phyloP scores from a whole-genome alignment of 2,113 vertebrate species.

The Thryonomys swinderianus region DNA sequence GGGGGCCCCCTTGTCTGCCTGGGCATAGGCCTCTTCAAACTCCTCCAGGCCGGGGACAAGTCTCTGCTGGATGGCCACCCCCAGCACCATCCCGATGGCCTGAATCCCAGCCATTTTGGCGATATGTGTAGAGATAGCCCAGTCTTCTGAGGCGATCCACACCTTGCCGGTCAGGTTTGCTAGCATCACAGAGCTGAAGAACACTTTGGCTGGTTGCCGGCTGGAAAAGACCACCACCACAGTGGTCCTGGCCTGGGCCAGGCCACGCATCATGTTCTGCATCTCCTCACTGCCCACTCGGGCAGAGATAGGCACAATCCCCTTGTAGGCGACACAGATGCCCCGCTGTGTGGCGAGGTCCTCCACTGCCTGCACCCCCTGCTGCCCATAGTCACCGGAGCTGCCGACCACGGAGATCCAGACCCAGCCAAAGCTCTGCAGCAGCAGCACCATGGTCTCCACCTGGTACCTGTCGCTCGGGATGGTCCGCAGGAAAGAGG shows the following conservation, averaged over 20 bases:
- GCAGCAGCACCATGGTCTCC: conserved; percentile 85
- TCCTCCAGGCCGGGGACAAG: conserved; percentile 79
- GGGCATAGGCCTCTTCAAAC: conserved; percentile 74
- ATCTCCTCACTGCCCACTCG: neutral
- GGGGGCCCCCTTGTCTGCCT: accelerated
- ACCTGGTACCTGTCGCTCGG: conserved; percentile 87
- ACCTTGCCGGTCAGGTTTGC: conserved; percentile 87
- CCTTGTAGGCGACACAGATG: conserved; percentile 87
- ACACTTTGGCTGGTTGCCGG: neutral
- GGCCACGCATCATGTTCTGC: conserved; percentile 72
- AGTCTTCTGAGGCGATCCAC: conserved; percentile 90
- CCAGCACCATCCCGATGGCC: conserved; percentile 86
- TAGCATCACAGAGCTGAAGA: conserved; percentile 87
- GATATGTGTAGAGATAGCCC: conserved; percentile 84
- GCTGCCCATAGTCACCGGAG: conserved; percentile 81
- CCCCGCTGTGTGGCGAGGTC: conserved; percentile 54
- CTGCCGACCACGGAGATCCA: conserved; percentile 90
- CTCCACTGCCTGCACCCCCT: conserved; percentile 79
- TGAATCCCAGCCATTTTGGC: conserved; percentile 81
- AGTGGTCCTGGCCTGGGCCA: conserved; percentile 50
- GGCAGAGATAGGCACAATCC: conserved; percentile 33
- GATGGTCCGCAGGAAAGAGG: conserved; percentile 91
- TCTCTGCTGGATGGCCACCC: conserved; percentile 82
- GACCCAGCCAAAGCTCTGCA: conserved; percentile 88
- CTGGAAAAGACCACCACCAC: conserved; percentile 84